These are phyloP conservation scores for Megalops atlanticus DNA, from an alignment of 2,113 vertebrate species.

Conservation along the genomic window DNA sequence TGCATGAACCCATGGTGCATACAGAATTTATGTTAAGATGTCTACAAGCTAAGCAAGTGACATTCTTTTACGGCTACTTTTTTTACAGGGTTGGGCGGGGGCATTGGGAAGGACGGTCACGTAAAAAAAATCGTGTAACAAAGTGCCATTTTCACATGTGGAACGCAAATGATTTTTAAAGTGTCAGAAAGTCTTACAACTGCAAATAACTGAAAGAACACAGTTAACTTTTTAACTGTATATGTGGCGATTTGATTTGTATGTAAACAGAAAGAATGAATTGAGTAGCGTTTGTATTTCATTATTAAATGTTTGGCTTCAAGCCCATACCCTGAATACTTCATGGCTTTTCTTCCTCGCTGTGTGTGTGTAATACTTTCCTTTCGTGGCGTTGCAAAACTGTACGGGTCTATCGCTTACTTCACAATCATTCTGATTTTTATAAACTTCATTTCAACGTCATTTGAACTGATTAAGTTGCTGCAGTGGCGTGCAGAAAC, in stretches of 20 bases:
- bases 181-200: background rate
- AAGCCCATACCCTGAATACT: background rate
- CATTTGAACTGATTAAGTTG: background rate
- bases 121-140: background rate
- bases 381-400: background rate
- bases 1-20: constrained; percentile 1
- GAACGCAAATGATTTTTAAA: background rate
- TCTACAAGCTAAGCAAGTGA: background rate
- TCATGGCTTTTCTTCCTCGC: background rate
- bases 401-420: background rate
- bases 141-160: constrained; percentile 12
- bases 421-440: background rate
- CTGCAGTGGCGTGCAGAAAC: background rate
- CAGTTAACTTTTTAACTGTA: background rate
- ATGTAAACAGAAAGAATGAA: constrained; percentile 5
- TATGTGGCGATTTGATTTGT: background rate
- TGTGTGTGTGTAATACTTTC: background rate
- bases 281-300: constrained; percentile 1
- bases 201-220: background rate
- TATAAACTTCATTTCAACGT: background rate
- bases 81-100: too few species aligned
- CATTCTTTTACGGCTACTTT: background rate
- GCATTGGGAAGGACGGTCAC: background rate
- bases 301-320: constrained; percentile 18
- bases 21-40: background rate